Base-by-base conservation (phyloP, 2,888 invertebrate genomes). In the Julus scanicus region DNA sequence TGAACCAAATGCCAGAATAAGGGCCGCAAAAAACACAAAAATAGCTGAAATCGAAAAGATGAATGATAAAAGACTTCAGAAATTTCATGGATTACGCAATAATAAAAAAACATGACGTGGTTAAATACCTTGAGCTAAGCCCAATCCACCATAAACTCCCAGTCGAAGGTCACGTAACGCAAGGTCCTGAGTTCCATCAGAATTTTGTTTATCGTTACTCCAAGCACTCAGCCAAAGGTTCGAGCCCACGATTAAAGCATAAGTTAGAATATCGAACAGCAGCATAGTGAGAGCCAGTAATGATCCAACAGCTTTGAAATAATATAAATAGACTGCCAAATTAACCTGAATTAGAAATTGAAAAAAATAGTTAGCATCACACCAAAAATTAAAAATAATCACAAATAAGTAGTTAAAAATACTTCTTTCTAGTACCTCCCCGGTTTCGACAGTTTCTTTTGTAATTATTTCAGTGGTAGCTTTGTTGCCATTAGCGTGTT, bases 91-190 rank as follows among this genome's bases (percentile, higher is more conserved):
- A 29, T 29, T 29, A 8, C 71, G 71, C 4, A 71, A 71, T 1
- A 8, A 4, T 8, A 71, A 71, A 11, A 29, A 29, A 29, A 29
- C 29, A 29, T 29, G 29, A 29, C 37, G 13, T 37, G 13, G 37
- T 17, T 44, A 44, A 37, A 17, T 86, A 89, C 89, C 63, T 95
- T 98, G 97, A 89, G 96, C 96, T 90, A 96, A 93, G 89, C 98
- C 98, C 89, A 98, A 94, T 37, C 95, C 96, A 89, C 96, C 97
- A 92, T 97, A 98, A n/a, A 97, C 96, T 88, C 97, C 96, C 89
- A 98, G 94, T 92, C 97, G 97, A 93, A 96, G 94, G 91, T 97
- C 95, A 89, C 96, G 93, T 90, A 93, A 93, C 5, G 87, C 87
- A 15, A 37, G 0, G 48, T 88, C 88, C 48, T 88, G 88, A 0